Conservation (phyloP, 2,113 vertebrate genomes). For the Chelonoidis abingdonii region DNA sequence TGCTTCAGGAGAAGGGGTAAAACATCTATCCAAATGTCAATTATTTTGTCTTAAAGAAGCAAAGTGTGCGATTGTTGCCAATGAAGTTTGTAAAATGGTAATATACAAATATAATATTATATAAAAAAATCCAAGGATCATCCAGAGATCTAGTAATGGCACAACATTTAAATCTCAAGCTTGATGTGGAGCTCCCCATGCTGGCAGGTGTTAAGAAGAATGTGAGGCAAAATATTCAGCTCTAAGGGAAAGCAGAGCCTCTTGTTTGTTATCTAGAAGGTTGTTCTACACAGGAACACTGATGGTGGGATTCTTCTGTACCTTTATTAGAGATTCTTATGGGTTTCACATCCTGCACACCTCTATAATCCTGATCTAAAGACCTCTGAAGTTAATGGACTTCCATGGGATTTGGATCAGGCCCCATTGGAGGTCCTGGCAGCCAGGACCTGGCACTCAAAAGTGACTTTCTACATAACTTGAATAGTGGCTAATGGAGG, state of each 20-base stretch:
- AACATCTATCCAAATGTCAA: background rate
- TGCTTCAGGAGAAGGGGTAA: background rate
- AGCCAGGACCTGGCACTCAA: background rate
- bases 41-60: background rate
- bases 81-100: background rate
- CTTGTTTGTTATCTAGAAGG: background rate
- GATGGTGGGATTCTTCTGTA: background rate
- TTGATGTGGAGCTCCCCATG: background rate
- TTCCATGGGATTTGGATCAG: background rate
- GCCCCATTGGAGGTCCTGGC: background rate
- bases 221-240: background rate
- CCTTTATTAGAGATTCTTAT: background rate
- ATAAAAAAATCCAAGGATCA: background rate
- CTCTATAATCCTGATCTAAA: background rate
- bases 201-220: background rate
- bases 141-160: background rate
- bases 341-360: background rate
- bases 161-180: background rate
- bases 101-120: background rate
- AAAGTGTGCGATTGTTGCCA: background rate
- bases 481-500: background rate
- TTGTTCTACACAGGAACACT: background rate
- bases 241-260: background rate
- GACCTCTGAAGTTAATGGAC: background rate
- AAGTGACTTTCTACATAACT: background rate